Conservation (phyloP, 2,113 vertebrate species). For the Gymnorhina tibicen region DNA sequence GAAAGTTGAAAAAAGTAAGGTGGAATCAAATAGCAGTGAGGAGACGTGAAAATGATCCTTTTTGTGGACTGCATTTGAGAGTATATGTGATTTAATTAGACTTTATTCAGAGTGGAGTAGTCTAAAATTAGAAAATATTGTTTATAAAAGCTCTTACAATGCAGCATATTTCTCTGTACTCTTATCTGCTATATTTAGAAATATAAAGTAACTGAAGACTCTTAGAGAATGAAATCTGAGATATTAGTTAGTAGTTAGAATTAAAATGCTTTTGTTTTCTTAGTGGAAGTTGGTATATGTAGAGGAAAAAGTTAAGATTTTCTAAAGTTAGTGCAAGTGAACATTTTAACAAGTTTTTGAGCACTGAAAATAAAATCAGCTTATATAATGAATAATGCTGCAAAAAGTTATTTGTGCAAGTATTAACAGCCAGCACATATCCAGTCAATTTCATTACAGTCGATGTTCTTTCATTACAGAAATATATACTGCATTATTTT, state of each 20-base stretch:
- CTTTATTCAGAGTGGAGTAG: conserved; percentile 21
- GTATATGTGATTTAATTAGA: conserved; percentile 42
- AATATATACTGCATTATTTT: not conserved
- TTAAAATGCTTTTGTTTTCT: not conserved
- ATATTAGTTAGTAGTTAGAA: not conserved
- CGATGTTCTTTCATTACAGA: not conserved
- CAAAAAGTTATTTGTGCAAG: not conserved
- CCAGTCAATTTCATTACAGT: not conserved
- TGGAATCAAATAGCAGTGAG: not conserved
- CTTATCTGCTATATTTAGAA: conserved; percentile 44
- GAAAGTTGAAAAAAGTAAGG: no score
- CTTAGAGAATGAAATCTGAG: not conserved
- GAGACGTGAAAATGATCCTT: not conserved
- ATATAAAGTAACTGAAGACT: not conserved
- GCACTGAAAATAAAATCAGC: not conserved
- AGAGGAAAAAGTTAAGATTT: not conserved
- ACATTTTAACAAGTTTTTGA: not conserved
- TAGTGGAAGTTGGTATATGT: not conserved
- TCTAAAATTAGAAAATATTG: conserved; percentile 56
- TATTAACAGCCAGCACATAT: not conserved
- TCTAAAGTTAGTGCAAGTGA: not conserved
- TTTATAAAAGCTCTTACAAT: conserved; percentile 55
- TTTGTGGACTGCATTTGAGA: not conserved
- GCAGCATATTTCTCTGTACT: not conserved
- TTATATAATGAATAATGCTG: not conserved